Conservation (phyloP, 2,888 invertebrate genomes). For the Melitaea athalia region DNA sequence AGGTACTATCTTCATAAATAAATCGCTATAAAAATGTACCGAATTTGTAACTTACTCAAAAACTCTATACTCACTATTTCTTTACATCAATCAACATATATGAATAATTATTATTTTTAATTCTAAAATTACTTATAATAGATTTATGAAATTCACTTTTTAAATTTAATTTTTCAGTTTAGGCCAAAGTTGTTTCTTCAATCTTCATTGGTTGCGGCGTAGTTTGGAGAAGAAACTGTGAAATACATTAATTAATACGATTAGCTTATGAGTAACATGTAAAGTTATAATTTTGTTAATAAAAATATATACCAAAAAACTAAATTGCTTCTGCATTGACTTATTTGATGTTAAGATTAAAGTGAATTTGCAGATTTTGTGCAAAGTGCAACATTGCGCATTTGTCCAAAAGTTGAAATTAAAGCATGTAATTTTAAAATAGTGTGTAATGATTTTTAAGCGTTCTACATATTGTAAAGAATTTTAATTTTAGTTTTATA, state of each 20-base stretch:
- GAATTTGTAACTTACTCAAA: slow-evolving; percentile 12
- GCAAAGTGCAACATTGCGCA: neutral
- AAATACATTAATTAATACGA: slow-evolving; percentile 29
- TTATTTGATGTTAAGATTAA: neutral
- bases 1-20: slow-evolving; percentile 17
- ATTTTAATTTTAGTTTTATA: neutral
- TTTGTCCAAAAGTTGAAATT: neutral
- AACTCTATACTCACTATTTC: neutral
- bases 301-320: neutral
- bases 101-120: neutral
- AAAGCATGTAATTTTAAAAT: neutral
- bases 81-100: slow-evolving; percentile 18
- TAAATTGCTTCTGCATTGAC: neutral
- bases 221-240: slow-evolving; percentile 77
- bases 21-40: slow-evolving; percentile 6
- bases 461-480: neutral
- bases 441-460: neutral
- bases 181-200: slow-evolving; percentile 17
- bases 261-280: neutral
- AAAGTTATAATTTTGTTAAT: neutral
- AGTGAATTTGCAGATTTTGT: neutral
- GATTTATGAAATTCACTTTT: neutral
- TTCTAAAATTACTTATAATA: slow-evolving; percentile 10
- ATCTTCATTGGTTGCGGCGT: slow-evolving; percentile 67
- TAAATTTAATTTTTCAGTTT: neutral